Percentiles rank a stretch among this genome's conserved stretches.
phyloP scores from a whole-genome alignment of 2,888 invertebrate species.

The Acleris cristana region DNA sequence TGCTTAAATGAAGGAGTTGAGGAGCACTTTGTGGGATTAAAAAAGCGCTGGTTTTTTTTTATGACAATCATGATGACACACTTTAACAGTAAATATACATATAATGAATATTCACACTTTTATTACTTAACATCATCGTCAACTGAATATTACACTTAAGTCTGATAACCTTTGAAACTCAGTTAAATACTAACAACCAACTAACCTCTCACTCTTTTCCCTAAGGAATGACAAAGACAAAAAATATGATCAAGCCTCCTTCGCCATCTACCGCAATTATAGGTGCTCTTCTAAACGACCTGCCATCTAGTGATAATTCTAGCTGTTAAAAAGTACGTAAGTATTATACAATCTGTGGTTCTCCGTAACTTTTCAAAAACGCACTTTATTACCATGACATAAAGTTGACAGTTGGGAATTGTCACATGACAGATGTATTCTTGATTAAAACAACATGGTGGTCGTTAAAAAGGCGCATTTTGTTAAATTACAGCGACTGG shows the following conservation, averaged over 20 bases:
- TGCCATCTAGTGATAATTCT: constrained; percentile 12
- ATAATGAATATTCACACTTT: too few relatives aligned
- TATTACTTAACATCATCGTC: background rate
- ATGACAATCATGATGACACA: too few relatives aligned
- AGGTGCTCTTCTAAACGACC: constrained; percentile 27
- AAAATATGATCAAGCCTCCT: background rate
- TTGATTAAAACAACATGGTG: background rate
- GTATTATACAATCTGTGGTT: background rate
- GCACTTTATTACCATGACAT: background rate
- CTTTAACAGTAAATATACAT: too few relatives aligned
- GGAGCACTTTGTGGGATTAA: too few relatives aligned
- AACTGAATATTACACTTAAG: background rate
- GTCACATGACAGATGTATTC: background rate
- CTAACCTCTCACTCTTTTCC: constrained; percentile 4
- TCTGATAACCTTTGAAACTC: background rate
- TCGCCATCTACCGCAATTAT: constrained; percentile 18
- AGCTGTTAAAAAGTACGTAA: background rate
- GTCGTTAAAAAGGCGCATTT: background rate
- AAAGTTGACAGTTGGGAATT: background rate
- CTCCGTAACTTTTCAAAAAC: background rate
- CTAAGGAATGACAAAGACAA: background rate
- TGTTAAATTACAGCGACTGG: background rate
- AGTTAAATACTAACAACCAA: constrained; percentile 6
- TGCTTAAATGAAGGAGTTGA: too few relatives aligned
- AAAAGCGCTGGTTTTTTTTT: too few relatives aligned